Conservation (phyloP, 2,888 invertebrate genomes). For the Philonicus albiceps region DNA sequence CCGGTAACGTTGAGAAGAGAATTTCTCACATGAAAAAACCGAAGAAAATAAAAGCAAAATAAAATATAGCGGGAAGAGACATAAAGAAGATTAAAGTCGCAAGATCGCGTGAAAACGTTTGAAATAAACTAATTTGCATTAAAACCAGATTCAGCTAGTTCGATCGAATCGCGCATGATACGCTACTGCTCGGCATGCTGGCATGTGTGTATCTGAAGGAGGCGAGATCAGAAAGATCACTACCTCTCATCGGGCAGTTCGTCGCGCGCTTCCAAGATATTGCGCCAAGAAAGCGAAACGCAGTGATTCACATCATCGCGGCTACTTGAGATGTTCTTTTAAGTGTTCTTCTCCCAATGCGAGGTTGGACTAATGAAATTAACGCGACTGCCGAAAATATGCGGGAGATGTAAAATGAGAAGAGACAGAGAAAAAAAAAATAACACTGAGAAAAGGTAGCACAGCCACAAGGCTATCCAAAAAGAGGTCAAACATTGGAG, state of each 20-base stretch:
- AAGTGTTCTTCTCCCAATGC: background rate
- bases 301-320: background rate
- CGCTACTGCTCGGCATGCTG: background rate
- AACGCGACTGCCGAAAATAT: conserved; percentile 19
- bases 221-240: background rate
- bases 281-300: background rate
- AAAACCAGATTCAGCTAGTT: conserved; percentile 38
- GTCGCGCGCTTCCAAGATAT: background rate
- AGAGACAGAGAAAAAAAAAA: background rate
- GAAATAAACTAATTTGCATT: conserved; percentile 47
- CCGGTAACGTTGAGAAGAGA: background rate
- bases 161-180: background rate
- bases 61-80: background rate
- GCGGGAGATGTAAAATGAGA: background rate
- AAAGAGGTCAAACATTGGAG: conserved; percentile 8
- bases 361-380: conserved; percentile 14
- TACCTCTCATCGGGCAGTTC: background rate
- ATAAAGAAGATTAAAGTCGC: background rate
- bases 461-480: background rate
- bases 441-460: background rate
- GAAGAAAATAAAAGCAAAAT: background rate
- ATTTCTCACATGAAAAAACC: background rate
- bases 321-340: background rate
- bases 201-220: background rate
- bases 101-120: conserved; percentile 44